Evolutionary conservation across 2,888 invertebrate species (phyloP), one percentile per base, ranked within the genome.

Genomic region (Osmoderma eremita): DNA sequence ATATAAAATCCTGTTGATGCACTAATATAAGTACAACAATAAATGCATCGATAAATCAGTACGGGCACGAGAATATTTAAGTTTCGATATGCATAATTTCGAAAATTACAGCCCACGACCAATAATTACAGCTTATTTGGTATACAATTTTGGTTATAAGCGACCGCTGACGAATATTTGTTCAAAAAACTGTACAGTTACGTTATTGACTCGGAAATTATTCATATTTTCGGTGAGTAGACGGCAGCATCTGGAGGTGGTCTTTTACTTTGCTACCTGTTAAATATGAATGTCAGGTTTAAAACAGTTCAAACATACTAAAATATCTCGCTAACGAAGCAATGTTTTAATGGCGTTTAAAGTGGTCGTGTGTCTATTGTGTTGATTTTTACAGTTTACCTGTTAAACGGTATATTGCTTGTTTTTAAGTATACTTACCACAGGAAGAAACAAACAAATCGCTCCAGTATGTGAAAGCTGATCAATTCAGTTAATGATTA

Each of bases 141-240:
- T 24, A 24, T 50, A 50, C 22, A 50, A 50, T 50, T 50, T 50
- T 50, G 22, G 13, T 22, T 13, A 24, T 50, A 50, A 50, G 24
- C 24, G 24, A 13, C 24, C 13, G 8, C 12, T 22, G 22, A 24
- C 24, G 24, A 50, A 50, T 50, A 24, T 50, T 20, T 24, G 30
- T 50, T 20, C 6, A 50, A 50, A 50, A 50, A 50, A 24, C 49
- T n/a, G 22, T 50, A 50, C 50, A 50, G 50, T 50, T 50, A 50
- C 24, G 50, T 13, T 42, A 42, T 13, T 17, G 42, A 17, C 42
- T 42, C 17, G 42, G 12, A 42, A 13, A 42, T 42, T 42, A 42
- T 42, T 42, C 42, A 42, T 13, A 42, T 48, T 20, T 20, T 48
- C 12, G 24, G 13, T 20, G 22, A 20, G 24, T 5, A 22, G 24